phyloP scores from a whole-genome alignment of 1,140 invertebrate species.

The Trichonephila clavipes region DNA sequence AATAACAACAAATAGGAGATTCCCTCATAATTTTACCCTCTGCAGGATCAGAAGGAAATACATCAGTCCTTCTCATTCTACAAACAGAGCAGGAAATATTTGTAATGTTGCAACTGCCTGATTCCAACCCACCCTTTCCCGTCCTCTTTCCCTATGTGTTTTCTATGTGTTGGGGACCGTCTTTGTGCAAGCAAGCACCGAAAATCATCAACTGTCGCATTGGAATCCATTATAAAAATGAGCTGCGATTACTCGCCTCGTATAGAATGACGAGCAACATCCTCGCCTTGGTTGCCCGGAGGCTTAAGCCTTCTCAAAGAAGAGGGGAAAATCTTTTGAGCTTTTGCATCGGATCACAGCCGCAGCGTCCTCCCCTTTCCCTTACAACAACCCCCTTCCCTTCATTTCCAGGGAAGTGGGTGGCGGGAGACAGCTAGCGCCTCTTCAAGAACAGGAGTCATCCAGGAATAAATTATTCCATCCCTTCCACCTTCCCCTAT shows the following conservation, averaged over 20 bases:
- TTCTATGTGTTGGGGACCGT: background rate
- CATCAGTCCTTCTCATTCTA: conserved; percentile 18
- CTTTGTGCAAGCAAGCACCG: conserved; percentile 20
- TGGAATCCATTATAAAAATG: conserved; percentile 65
- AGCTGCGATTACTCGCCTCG: conserved; percentile 44
- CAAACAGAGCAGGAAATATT: conserved; percentile 20
- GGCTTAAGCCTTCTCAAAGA: conserved; percentile 24
- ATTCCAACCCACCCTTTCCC: background rate
- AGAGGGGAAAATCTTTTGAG: conserved; percentile 66
- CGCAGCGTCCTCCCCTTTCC: background rate
- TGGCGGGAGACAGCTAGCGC: background rate
- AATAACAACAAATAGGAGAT: conserved; percentile 3
- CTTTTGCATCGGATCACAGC: conserved; percentile 65
- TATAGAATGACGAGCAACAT: background rate
- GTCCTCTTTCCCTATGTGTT: background rate
- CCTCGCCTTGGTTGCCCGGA: conserved; percentile 41
- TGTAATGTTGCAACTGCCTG: background rate
- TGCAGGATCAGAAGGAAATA: background rate
- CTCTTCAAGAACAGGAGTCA: conserved; percentile 68
- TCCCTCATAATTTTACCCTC: conserved; percentile 21
- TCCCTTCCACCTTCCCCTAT: background rate
- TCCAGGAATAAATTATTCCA: conserved; percentile 63
- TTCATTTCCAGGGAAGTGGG: background rate
- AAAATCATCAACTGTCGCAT: conserved; percentile 56
- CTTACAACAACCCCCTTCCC: background rate